Base-by-base conservation (phyloP, 2,888 invertebrate species). In the Eilema caniola region DNA sequence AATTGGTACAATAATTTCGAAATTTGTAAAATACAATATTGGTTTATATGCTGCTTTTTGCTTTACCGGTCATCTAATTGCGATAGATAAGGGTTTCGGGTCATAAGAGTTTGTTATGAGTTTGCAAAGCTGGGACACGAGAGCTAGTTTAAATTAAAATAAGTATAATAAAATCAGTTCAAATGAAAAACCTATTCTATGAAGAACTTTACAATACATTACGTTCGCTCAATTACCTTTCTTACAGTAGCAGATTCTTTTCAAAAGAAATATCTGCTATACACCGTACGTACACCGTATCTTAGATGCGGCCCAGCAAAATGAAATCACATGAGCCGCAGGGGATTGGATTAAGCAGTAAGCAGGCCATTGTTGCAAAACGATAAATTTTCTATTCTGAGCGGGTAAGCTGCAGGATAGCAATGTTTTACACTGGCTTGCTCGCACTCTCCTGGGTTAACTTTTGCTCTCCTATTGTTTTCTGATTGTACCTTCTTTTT, bases 371-470 rank as follows among this genome's bases (percentile, higher is more conserved):
- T 94, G 93, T 93, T 88, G 85, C 85, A 80, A 84, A 86, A 86
- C 91, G 86, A 93, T 93, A 93, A 92, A 93, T 93, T 92, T 89
- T 85, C 91, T 86, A 88, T 88, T 90, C 89, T 86, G 84, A 80
- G 83, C 86, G 80, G 79, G 83, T 90, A 88, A 92, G 87, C 88
- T 83, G 81, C 78, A 77, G 85, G 86, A 88, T 89, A 81, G 83
- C 87, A 79, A 83, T 89, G 89, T 88, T 87, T 87, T 75, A 74
- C 81, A 76, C 73, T 57, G 67, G 59, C 74, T 70, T 67, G 64
- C 70, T 69, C 71, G 64, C 71, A 75, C 81, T 76, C 75, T 67
- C 78, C 81, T 74, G 82, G 78, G 84, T 85, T 88, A 85, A 85
- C 81, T 84, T 77, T 74, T 78, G 71, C 79, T 69, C 73, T 74